Conservation (phyloP, 1,140 invertebrate genomes). For the Scaptomyza hsui region DNA sequence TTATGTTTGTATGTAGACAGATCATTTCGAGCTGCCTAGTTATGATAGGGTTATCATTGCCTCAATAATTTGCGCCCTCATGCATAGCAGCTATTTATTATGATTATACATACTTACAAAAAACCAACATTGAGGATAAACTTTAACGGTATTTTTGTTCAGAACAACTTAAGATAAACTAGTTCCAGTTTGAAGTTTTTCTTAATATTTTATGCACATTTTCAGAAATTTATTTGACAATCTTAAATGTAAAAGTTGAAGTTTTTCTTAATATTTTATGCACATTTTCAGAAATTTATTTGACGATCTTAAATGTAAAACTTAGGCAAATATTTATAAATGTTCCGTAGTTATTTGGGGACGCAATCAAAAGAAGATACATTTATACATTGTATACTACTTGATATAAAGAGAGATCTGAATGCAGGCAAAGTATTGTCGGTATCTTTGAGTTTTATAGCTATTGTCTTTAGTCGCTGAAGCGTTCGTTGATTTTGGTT, state of each 20-base stretch:
- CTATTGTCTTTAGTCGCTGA: slow-evolving; percentile 59
- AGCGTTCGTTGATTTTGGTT: slow-evolving; percentile 53
- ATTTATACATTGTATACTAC: not conserved
- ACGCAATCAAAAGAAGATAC: too few species aligned
- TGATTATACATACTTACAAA: not conserved
- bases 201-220: too few species aligned
- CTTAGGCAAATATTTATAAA: not conserved
- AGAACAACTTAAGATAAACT: too few species aligned
- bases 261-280: too few species aligned
- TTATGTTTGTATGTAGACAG: too few species aligned
- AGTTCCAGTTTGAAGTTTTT: too few species aligned
- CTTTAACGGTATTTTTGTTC: not conserved
- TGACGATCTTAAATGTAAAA: not conserved
- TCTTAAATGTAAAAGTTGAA: too few species aligned
- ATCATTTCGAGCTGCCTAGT: slow-evolving; percentile 9
- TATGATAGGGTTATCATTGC: slow-evolving; percentile 48
- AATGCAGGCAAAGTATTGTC: slow-evolving; percentile 24
- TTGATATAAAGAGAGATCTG: not conserved
- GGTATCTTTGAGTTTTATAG: slow-evolving; percentile 71
- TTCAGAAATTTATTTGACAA: too few species aligned
- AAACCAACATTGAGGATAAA: not conserved
- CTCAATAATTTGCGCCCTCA: slow-evolving; percentile 21
- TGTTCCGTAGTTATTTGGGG: not conserved
- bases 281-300: too few species aligned
- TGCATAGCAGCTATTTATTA: slow-evolving; percentile 5